A percentile compares a stretch with the other conserved stretches of the same genome.
Conservation (phyloP, 2,797 vertebrate species). For the Pelochelys cantorii region DNA sequence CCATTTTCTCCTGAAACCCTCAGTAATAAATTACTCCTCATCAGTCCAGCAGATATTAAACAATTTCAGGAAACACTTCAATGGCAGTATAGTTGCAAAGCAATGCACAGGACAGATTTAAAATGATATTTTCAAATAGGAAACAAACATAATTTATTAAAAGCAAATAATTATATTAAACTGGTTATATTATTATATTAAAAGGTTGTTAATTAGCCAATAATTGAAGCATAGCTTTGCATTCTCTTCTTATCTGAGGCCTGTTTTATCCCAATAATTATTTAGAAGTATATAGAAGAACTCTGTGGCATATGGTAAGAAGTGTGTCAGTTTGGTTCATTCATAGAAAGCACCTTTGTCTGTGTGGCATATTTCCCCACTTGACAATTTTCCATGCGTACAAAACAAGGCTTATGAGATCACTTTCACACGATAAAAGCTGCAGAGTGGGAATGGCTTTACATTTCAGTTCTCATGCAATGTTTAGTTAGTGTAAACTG, state of each 20-base stretch:
- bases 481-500: conserved; percentile 4
- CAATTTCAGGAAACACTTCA: neutral
- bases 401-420: neutral
- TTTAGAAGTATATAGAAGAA: neutral
- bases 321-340: neutral
- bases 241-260: neutral
- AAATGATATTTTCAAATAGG: neutral
- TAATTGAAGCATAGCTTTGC: neutral
- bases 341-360: neutral
- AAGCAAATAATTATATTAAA: neutral
- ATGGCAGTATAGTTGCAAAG: neutral
- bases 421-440: neutral
- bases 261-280: neutral
- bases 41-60: neutral
- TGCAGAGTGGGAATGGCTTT: neutral
- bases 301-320: neutral
- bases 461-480: neutral
- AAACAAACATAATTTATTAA: neutral
- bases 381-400: conserved; percentile 26
- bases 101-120: neutral
- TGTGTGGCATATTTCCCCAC: neutral
- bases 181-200: neutral
- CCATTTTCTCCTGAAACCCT: conserved; percentile 24
- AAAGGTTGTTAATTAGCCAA: neutral
- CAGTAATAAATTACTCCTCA: neutral